Percentiles rank a stretch among this genome's conserved stretches.
phyloP scores from a whole-genome alignment of 1,140 invertebrate species.

The Nylanderia fulva region DNA sequence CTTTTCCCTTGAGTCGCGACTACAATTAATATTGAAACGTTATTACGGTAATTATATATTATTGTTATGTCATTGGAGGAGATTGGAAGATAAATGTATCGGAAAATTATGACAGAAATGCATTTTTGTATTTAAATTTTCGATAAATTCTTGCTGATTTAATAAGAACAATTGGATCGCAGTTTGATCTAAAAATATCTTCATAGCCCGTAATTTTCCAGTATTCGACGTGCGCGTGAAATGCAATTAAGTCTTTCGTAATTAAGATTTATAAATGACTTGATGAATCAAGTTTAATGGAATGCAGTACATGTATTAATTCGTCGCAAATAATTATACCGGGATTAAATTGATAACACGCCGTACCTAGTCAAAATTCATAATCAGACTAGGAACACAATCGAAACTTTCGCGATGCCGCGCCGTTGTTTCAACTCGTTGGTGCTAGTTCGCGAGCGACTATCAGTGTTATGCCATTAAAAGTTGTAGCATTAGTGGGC shows the following conservation, averaged over 20 bases:
- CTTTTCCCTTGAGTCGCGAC: neutral
- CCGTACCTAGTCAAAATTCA: slow-evolving; percentile 33
- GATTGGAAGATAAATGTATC: neutral
- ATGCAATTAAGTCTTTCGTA: neutral
- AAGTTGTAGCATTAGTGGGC: slow-evolving; percentile 65
- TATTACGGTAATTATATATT: neutral
- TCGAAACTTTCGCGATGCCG: slow-evolving; percentile 18
- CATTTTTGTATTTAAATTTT: neutral
- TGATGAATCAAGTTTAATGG: neutral
- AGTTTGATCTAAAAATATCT: neutral
- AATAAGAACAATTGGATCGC: neutral
- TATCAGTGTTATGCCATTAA: slow-evolving; percentile 54
- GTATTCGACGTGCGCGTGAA: neutral
- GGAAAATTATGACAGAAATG: too few species aligned
- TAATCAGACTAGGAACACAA: slow-evolving; percentile 36
- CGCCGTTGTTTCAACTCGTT: slow-evolving; percentile 7
- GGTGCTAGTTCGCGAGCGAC: slow-evolving; percentile 17
- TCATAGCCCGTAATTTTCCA: neutral
- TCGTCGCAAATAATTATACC: neutral
- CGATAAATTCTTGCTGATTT: neutral
- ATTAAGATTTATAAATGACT: neutral
- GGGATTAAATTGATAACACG: slow-evolving; percentile 24
- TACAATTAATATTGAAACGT: neutral
- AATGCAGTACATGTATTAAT: slow-evolving; percentile 14
- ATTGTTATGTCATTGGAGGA: neutral